phyloP scores from a whole-genome alignment of 2,888 invertebrate species.

The Cordilura impudica region DNA sequence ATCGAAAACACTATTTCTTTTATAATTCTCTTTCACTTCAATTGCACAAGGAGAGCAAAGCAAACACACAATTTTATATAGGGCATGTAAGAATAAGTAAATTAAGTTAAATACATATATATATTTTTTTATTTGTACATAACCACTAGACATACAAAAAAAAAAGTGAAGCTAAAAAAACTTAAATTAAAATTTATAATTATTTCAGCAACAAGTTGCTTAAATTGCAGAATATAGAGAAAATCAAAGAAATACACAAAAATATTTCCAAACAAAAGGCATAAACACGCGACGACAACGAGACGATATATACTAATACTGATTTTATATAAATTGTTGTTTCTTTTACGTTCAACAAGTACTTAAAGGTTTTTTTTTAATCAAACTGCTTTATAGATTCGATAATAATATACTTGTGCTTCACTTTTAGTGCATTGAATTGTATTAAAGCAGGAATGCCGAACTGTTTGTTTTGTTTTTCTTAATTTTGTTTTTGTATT shows the following conservation, averaged over 20 bases:
- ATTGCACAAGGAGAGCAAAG: not conserved
- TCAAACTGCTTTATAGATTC: conserved; percentile 35
- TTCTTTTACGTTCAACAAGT: conserved; percentile 47
- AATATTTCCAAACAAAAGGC: conserved; percentile 50
- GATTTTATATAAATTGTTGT: conserved; percentile 5
- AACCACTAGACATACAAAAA: not conserved
- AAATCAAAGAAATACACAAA: not conserved
- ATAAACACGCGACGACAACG: conserved; percentile 55
- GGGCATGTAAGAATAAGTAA: not conserved
- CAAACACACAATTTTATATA: not conserved
- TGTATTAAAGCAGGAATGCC: conserved; percentile 60
- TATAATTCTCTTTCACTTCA: not conserved
- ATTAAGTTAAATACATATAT: not conserved
- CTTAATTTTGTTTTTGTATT: not conserved
- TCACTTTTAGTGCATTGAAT: conserved; percentile 58
- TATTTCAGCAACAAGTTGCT: conserved; percentile 32
- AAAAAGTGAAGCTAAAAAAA: not conserved
- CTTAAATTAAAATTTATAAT: not conserved
- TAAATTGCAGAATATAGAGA: conserved; percentile 30
- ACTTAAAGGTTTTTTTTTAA: conserved; percentile 23
- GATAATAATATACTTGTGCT: conserved; percentile 45
- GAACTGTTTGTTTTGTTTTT: not conserved
- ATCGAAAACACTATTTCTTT: no score
- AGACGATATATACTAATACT: conserved; percentile 25
- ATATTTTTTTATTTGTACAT: not conserved